Evolutionary conservation across 1,140 invertebrate species (phyloP).

Genomic region (Spodoptera frugiperda): DNA sequence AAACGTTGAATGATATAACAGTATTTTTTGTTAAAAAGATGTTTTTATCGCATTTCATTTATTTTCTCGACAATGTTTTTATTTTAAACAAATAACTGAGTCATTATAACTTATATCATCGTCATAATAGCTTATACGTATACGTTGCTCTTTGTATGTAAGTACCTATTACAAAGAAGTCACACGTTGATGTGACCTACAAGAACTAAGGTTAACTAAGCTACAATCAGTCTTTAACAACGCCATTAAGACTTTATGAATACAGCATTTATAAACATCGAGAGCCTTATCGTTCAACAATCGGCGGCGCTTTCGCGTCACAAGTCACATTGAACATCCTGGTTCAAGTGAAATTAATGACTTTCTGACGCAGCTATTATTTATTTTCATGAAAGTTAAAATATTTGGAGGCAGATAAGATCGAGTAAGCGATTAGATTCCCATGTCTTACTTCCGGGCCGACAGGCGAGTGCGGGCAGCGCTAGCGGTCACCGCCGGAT

Average conservation of each 20-base stretch:
- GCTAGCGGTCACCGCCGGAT: conserved; percentile 71
- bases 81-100: not conserved
- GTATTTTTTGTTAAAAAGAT: conserved; percentile 44
- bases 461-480: conserved; percentile 48
- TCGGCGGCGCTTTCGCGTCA: conserved; percentile 54
- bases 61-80: not conserved
- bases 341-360: conserved; percentile 78
- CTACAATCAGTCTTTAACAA: not conserved
- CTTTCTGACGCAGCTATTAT: conserved; percentile 67
- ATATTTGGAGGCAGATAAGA: conserved; percentile 66
- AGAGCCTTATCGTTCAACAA: conserved; percentile 53
- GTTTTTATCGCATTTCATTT: conserved; percentile 26
- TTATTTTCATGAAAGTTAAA: conserved; percentile 67
- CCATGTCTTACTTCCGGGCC: conserved; percentile 75
- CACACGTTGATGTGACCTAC: conserved; percentile 13
- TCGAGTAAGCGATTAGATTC: conserved; percentile 60
- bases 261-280: conserved; percentile 13
- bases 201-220: not conserved
- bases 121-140: too few relatives aligned
- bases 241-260: not conserved
- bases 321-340: conserved; percentile 65
- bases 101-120: not conserved
- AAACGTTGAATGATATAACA: conserved; percentile 47
- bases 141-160: not conserved
- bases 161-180: not conserved